A percentile compares a stretch with the other conserved stretches of the same genome.
Evolutionary conservation across 2,113 vertebrate genomes (phyloP).

Genomic region (Lamprotornis superbus): DNA sequence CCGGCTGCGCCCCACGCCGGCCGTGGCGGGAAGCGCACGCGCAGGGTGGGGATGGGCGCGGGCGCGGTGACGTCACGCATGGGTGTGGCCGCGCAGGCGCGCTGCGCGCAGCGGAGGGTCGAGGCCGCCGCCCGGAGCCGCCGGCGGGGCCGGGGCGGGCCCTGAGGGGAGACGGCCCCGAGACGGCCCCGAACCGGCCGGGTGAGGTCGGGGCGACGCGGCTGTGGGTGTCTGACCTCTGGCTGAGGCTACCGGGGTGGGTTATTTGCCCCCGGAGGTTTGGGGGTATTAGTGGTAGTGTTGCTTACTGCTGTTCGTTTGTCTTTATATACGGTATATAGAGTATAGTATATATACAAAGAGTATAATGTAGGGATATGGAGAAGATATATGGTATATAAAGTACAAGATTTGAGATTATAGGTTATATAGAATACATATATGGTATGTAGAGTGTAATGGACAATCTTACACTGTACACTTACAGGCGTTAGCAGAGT

Average conservation of each 20-base stretch:
- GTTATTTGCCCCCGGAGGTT: not conserved
- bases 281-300: not conserved
- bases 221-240: not conserved
- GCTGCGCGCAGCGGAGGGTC: not conserved
- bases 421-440: not conserved
- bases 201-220: not conserved
- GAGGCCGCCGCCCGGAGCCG: not conserved
- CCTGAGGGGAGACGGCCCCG: not conserved
- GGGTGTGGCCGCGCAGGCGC: not conserved
- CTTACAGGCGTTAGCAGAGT: not conserved
- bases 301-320: not conserved
- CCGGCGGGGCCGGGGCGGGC: not conserved
- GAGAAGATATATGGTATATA: too few species aligned
- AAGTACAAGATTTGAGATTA: too few species aligned
- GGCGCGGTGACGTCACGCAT: rapidly evolving
- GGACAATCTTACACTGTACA: not conserved
- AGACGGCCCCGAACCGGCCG: not conserved
- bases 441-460: too few species aligned
- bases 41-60: not conserved
- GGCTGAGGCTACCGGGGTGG: not conserved
- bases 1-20: rapidly evolving
- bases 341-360: not conserved
- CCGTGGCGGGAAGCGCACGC: not conserved
- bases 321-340: not conserved
- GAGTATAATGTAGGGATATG: not conserved